These are phyloP conservation scores for Morone saxatilis DNA, from an alignment of 2,113 vertebrate genomes.

Conservation along the genomic window DNA sequence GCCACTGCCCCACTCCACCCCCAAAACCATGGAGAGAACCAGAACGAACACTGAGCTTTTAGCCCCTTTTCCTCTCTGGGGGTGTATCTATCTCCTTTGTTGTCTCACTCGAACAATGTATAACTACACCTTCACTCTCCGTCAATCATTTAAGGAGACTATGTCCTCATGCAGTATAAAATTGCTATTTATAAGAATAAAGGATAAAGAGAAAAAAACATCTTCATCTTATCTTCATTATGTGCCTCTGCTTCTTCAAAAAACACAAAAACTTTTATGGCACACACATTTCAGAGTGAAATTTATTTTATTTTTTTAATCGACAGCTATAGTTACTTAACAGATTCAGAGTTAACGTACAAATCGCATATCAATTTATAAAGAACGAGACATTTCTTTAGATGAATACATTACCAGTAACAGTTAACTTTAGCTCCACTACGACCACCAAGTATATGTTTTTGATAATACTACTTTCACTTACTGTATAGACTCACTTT, in stretches of 20 bases:
- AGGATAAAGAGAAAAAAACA: no score
- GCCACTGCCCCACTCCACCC: slow-evolving; percentile 41
- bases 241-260: neutral
- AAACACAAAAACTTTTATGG: neutral
- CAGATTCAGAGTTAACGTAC: neutral
- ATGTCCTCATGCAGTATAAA: neutral
- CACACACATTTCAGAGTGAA: neutral
- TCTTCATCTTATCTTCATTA: neutral
- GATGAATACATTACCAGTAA: neutral
- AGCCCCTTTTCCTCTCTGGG: slow-evolving; percentile 61
- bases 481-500: no score
- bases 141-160: slow-evolving; percentile 23
- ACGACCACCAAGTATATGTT: no score
- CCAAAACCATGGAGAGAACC: slow-evolving; percentile 24
- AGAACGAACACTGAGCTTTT: slow-evolving; percentile 58
- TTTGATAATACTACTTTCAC: no score
- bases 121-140: slow-evolving; percentile 29
- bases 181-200: neutral
- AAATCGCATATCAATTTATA: neutral
- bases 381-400: neutral
- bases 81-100: slow-evolving; percentile 65
- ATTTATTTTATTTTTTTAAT: neutral
- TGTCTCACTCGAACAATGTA: slow-evolving; percentile 51
- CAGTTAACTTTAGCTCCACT: no score
- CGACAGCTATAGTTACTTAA: neutral